These are phyloP conservation scores for Sparus aurata DNA, from an alignment of 2,797 vertebrate genomes.

Conservation along the genomic window DNA sequence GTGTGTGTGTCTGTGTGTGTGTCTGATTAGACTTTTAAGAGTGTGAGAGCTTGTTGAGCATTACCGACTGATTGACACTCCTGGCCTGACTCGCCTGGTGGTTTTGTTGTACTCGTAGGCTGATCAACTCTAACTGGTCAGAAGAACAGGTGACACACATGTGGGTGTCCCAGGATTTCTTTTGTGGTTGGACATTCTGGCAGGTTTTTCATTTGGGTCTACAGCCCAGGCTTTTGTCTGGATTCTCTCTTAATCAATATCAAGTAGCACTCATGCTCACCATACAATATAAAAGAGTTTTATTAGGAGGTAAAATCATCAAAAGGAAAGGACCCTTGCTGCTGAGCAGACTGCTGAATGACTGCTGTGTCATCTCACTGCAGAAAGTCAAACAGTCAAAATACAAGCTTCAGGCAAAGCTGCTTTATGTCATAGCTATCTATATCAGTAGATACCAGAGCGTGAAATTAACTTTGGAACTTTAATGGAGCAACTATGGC, in stretches of 20 bases:
- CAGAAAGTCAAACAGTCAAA: not conserved
- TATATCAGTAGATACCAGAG: not conserved
- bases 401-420: no score
- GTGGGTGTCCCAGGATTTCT: not conserved
- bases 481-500: no score
- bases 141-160: not conserved
- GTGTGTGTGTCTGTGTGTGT: not conserved
- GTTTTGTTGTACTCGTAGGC: not conserved
- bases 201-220: not conserved
- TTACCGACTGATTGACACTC: not conserved
- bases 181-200: not conserved
- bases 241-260: not conserved
- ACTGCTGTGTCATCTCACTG: not conserved
- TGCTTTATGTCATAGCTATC: no score
- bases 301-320: constrained; percentile 1
- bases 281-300: not conserved
- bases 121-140: not conserved
- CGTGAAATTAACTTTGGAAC: not conserved
- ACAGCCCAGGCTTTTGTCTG: constrained; percentile 1
- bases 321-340: not conserved
- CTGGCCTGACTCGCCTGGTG: not conserved
- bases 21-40: not conserved
- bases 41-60: not conserved
- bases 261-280: not conserved
- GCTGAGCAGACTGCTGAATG: not conserved